phyloP scores from a whole-genome alignment of 1,140 invertebrate species.

The Elysia chlorotica region DNA sequence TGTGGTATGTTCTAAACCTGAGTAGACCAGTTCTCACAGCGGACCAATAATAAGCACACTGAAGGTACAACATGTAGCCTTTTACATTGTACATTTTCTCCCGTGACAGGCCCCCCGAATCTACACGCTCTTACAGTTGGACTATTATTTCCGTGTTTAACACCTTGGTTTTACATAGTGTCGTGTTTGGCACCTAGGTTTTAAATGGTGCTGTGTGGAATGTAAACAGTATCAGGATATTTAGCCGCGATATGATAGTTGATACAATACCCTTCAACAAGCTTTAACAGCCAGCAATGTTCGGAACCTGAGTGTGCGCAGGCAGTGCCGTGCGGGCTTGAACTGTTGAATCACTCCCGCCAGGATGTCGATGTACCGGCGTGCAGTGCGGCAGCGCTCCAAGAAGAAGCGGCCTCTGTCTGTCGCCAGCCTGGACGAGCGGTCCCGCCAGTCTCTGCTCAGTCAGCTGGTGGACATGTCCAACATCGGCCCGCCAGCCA shows the following conservation, averaged over 20 bases:
- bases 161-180: too few species aligned
- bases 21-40: too few species aligned
- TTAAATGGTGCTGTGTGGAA: background rate
- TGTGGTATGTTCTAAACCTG: too few species aligned
- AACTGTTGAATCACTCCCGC: background rate
- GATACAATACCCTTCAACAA: background rate
- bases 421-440: conserved; percentile 9
- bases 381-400: conserved; percentile 7
- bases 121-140: too few species aligned
- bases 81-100: too few species aligned
- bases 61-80: too few species aligned
- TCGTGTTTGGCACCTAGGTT: background rate
- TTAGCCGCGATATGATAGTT: background rate
- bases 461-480: conserved; percentile 17
- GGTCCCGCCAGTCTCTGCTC: conserved; percentile 3
- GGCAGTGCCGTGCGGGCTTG: background rate
- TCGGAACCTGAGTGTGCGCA: background rate
- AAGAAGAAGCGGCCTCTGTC: conserved; percentile 16
- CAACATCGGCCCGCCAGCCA: background rate
- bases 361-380: conserved; percentile 12
- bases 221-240: background rate
- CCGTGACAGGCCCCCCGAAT: too few species aligned
- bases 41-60: too few species aligned
- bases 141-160: too few species aligned
- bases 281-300: background rate